Base-by-base conservation (phyloP, 2,888 invertebrate genomes). In the Epinotia brunnichana region DNA sequence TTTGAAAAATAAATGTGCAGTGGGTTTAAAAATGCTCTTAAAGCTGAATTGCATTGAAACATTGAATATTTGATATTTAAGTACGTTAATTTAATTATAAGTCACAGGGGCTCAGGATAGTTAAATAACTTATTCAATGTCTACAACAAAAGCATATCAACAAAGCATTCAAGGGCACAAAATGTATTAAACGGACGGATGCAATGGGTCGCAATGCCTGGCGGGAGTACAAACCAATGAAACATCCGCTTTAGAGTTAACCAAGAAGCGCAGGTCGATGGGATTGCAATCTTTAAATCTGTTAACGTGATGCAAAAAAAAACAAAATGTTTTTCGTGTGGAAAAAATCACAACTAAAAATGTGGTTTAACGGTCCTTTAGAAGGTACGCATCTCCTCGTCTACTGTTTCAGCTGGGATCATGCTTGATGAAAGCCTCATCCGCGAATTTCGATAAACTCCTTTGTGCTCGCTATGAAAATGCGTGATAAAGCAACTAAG, bases 401-500 rank as follows among this genome's bases (percentile, higher is more conserved):
- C 85, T 87, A 87, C 85, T 79, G 78, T 77, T 80, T 81, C 83
- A 82, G 88, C 87, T 85, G 87, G 91, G 89, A 81, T 83, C 92
- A 91, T 92, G 92, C 90, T 85, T 83, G 82, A 84, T 82, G 78
- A 76, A 89, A 90, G 91, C 91, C 80, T 69, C 51, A 54, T 54
- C 62, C 72, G 72, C 72, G 56, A 66, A 60, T 70, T 61, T 64
- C 60, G 21, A 69, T 35, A 35, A 48, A 54, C 81, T 81, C 77
- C 77, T 79, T 83, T 78, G 92, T 92, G 92, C 91, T 89, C 83
- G 84, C 89, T 90, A 92, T 90, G 90, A 88, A 83, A 85, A 92
- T 90, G 92, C 90, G 91, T 92, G 91, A 90, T 85, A 82, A 91
- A 92, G 92, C 92, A 88, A 85, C 92, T 92, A 92, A 89, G 92